phyloP scores from a whole-genome alignment of 2,888 invertebrate species.

The Euspilapteryx auroguttella region DNA sequence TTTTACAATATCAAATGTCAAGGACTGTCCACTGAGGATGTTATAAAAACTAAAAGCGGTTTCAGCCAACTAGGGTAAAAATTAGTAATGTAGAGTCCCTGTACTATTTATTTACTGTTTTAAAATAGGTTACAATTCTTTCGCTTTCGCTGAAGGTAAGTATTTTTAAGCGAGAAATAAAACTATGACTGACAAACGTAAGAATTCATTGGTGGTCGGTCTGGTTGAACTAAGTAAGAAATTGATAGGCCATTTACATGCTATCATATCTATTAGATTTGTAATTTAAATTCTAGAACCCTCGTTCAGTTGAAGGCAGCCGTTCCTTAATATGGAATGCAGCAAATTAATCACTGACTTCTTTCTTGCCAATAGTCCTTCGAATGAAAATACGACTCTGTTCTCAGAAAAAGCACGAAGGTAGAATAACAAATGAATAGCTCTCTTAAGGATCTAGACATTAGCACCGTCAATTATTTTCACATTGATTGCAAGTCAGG shows the following conservation, averaged over 20 bases:
- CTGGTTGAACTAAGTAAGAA: no score
- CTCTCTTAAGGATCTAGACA: not conserved
- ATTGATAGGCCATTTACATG: slow-evolving; percentile 27
- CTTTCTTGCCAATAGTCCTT: slow-evolving; percentile 2
- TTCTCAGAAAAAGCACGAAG: not conserved
- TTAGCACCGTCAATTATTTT: slow-evolving; percentile 1
- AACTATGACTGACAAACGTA: no score
- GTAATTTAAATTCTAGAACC: slow-evolving; percentile 24
- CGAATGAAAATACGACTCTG: not conserved
- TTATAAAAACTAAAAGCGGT: no score
- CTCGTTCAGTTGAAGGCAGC: slow-evolving; percentile 16
- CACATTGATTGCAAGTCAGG: slow-evolving; percentile 6
- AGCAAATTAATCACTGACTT: slow-evolving; percentile 12
- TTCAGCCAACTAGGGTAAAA: no score
- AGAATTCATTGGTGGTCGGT: no score
- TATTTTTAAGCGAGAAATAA: no score
- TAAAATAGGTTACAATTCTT: no score
- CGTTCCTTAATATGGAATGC: slow-evolving; percentile 17
- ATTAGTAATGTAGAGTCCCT: no score
- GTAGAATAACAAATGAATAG: not conserved
- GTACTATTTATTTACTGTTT: no score
- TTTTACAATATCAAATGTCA: no score
- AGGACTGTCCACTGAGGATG: no score
- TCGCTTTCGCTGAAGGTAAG: no score
- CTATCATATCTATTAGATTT: slow-evolving; percentile 32